Percentiles rank a stretch among this genome's conserved stretches.
phyloP scores from a whole-genome alignment of 2,888 invertebrate genomes.

The Sepiola atlantica region DNA sequence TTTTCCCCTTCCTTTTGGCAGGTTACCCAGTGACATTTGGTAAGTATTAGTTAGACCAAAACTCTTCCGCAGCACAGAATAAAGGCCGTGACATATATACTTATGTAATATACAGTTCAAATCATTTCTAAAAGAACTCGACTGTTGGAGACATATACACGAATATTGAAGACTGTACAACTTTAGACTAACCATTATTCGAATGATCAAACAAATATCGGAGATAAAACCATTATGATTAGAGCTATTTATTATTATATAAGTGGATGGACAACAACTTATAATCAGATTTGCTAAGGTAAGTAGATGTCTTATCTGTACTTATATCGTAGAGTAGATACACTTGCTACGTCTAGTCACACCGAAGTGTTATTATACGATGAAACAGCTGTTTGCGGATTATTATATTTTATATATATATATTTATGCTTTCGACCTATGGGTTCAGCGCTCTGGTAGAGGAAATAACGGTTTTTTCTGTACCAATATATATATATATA shows the following conservation, averaged over 20 bases:
- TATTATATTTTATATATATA: too few species aligned
- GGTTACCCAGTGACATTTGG: neutral
- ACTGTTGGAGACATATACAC: neutral
- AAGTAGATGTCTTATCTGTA: neutral
- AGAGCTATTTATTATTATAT: neutral
- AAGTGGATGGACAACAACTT: neutral
- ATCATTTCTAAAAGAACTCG: neutral
- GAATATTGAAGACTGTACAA: neutral
- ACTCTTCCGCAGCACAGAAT: neutral
- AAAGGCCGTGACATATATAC: neutral
- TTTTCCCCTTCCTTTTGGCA: neutral
- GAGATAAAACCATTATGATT: neutral
- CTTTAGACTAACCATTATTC: neutral
- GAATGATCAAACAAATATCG: neutral
- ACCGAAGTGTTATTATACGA: too few species aligned
- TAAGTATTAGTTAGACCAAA: neutral
- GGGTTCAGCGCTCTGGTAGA: too few species aligned
- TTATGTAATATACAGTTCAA: neutral
- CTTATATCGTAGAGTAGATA: neutral
- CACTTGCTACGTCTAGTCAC: too few species aligned
- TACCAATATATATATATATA: too few species aligned
- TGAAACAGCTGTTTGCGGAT: too few species aligned
- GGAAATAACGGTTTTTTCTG: too few species aligned
- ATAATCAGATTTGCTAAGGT: conserved; percentile 12
- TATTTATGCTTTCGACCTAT: too few species aligned